Base-by-base conservation (phyloP, 2,888 invertebrate species). In the Emmelina monodactyla region DNA sequence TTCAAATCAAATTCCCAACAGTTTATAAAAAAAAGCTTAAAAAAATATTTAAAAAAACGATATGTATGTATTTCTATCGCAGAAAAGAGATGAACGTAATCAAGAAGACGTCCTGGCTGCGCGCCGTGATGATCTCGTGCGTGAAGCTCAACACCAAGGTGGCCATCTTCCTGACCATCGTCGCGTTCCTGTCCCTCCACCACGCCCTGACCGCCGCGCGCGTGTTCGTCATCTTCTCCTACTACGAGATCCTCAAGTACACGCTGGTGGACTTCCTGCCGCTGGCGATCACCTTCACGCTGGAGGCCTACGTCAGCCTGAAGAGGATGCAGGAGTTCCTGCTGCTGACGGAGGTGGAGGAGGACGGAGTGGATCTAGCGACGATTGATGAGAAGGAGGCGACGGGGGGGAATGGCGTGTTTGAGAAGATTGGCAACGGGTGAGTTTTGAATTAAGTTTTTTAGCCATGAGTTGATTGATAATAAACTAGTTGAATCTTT, bases 211-310 rank as follows among this genome's bases (percentile, higher is more conserved):
- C 87, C 0, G 88, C 94, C 0, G 87, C 91, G 35, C 87, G 86
- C 57, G 75, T 91, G 0, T 92, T 91, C 58, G 88, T 91, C 5
- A 83, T 91, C 22, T 88, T 91, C 16, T 87, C 92, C 0, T 88
- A 92, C 47, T 92, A 90, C 55, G 92, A 91, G 49, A 88, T 91
- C 38, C 63, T 93, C 2, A 86, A 91, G 29, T 85, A 89, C 37
- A 86, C 88, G 0, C 83, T 92, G 67, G 91, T 90, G 0, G 87
- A 91, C 22, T 92, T 90, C 58, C 87, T 93, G 49, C 92, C 94
- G 0, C 78, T 86, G 49, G 89, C 90, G 0, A 86, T 94, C 25
- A 87, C 89, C 1, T 88, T 88, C 51, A 83, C 88, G 0, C 83
- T 91, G 0, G 94, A 94, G 55, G 88, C 87, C 0, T 78, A 85